Conservation (phyloP, 2,888 invertebrate genomes). For the Xestobium rufovillosum region DNA sequence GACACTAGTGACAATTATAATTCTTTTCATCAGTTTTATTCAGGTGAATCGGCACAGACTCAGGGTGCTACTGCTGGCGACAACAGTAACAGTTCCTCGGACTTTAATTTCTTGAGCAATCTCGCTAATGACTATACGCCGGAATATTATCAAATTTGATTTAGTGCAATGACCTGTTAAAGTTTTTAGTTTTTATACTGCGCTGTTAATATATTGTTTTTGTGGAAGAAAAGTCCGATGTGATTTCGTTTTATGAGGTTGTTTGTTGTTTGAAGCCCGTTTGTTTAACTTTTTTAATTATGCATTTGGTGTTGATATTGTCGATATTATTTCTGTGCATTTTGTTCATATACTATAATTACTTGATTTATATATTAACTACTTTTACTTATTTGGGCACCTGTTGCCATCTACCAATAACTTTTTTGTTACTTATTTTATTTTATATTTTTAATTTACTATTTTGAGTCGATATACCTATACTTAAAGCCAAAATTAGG, state of each 20-base stretch:
- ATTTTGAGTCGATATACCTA: no score
- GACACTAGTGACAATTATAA: constrained; percentile 61
- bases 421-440: no score
- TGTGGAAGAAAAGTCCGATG: neutral
- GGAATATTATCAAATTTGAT: constrained; percentile 75
- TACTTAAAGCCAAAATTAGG: no score
- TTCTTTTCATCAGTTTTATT: constrained; percentile 65
- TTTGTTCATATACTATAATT: no score
- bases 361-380: no score
- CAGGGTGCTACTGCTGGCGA: constrained; percentile 53
- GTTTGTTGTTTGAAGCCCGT: constrained; percentile 2
- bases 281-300: no score
- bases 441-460: no score
- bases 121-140: constrained; percentile 88
- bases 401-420: no score
- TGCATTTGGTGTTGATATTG: no score
- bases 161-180: constrained; percentile 35
- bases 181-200: constrained; percentile 10
- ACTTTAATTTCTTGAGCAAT: constrained; percentile 89
- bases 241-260: constrained; percentile 2
- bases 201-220: constrained; percentile 2
- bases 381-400: no score
- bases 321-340: no score
- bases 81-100: constrained; percentile 86
- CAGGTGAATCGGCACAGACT: constrained; percentile 42